Conservation (phyloP, 35 echinoderm and acorn worm species). For the Apostichopus parvimensis region DNA sequence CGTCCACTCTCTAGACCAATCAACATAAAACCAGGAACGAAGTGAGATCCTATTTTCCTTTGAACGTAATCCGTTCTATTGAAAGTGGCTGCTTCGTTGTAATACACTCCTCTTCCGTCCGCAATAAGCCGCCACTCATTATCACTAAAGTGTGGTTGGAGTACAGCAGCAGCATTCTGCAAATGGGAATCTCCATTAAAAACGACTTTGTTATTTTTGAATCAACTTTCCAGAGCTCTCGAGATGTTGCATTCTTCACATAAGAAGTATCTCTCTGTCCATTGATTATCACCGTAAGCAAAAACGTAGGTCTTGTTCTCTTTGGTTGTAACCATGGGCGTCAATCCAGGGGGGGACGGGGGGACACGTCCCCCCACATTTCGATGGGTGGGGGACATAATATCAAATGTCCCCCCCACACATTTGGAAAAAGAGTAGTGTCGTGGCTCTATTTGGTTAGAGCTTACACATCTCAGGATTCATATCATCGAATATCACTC, state of each 20-base stretch:
- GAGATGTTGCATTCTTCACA: not conserved
- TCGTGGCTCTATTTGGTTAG: no score
- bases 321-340: no score
- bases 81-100: not conserved
- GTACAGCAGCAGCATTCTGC: not conserved
- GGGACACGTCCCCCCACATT: no score
- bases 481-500: no score
- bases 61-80: not conserved
- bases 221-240: not conserved
- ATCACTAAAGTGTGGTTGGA: not conserved
- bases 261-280: not conserved
- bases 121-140: not conserved
- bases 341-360: no score
- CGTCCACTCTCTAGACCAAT: not conserved
- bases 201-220: not conserved
- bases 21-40: not conserved
- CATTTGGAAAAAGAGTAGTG: no score
- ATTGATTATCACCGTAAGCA: not conserved
- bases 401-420: no score
- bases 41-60: not conserved
- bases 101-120: conserved; percentile 7
- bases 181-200: conserved; percentile 18
- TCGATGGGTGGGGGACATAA: no score
- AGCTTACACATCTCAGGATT: no score
- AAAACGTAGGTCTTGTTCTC: not conserved